Base-by-base conservation (phyloP, 2,888 invertebrate genomes). In the Branchipolynoe longqiensis region DNA sequence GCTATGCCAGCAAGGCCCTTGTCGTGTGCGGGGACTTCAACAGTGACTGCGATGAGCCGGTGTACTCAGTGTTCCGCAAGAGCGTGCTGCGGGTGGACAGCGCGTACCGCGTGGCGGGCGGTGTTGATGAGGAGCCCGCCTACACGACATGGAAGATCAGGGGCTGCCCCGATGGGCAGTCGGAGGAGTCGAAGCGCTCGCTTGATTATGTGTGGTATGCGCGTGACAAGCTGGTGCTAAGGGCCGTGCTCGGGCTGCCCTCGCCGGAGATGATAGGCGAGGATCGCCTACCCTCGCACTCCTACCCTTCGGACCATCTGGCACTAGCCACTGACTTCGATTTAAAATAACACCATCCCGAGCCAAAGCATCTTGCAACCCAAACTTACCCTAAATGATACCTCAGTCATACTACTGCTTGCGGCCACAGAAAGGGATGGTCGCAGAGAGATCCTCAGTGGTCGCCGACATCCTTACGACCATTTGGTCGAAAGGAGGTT, bases 71-170 rank as follows among this genome's bases (percentile, higher is more conserved):
- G 0, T 94, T 96, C 69, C 92, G 87, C 28, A 56, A 84, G 0
- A 90, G 90, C 59, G 48, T 83, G 8, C 85, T 93, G 62, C 87
- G 87, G 3, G 83, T 94, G 12, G 86, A 85, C 14, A 94, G 94
- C 90, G 92, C 92, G 4, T 94, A 94, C 87, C 90, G 92, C 3
- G 56, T 86, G 40, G 85, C 92, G 25, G 88, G 89, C 0, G 41
- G 84, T n/a, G 85, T 93, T 18, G 94, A 94, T 14, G 22, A 3
- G 28, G 96, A 97, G 90, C 96, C 96, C 0, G 94, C 95, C 0
- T 97, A 96, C 91, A 97, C 96, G 0, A 96, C 96, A 0, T 96
- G 96, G 96, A 96, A 96, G 92, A 93, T 95, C 41, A 94, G 96
- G 0, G 96, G 96, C 86, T 95, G 88, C 18, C 25, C 25, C 0